Base-by-base conservation (phyloP, 2,797 vertebrate genomes). In the Oreochromis mossambicus region DNA sequence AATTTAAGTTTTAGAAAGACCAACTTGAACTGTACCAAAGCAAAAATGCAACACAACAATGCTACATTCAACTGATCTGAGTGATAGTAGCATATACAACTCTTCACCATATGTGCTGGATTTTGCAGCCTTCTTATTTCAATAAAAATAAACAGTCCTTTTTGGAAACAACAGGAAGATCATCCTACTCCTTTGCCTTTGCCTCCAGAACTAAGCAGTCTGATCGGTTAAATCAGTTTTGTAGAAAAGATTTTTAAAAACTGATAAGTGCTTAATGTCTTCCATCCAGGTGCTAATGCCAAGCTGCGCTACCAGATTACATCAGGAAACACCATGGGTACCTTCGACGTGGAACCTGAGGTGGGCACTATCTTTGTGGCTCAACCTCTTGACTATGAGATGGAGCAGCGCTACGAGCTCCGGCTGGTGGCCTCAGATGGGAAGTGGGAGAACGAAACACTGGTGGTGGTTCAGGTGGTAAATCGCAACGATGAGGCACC, bases 401-500 rank as follows among this genome's bases (percentile, higher is more conserved):
- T 95, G 89, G 96, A 97, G 79, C 96, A 95, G 73, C 91, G 81
- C 52, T 97, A 97, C 36, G 96, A 97, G 87, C 96, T 98, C 14
- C 91, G 90, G 10, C 95, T 98, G 92, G 97, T 98, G 41, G 97
- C 97, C 5, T 98, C 97, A 2, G 98, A 98, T 82, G 98, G 98
- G 48, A 98, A 97, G 89, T 98, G 98, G 98, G 97, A 98, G 93
- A 98, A 98, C 77, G 96, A 97, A 87, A 97, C 97, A 7, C 91
- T 95, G 83, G 93, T 98, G 77, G 84, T 95, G 79, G 96, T 98
- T 48, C 95, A 88, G 82, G 95, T 98, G 79, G 88, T 97, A 77
- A 98, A 98, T 90, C 96, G 95, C 86, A 98, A 98, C 9, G 97
- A 98, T 0, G 97, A 98, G 94, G 97, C 97, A 6, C 98, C 98